Base-by-base conservation (phyloP, 2,113 vertebrate genomes). In the Sitta europaea region DNA sequence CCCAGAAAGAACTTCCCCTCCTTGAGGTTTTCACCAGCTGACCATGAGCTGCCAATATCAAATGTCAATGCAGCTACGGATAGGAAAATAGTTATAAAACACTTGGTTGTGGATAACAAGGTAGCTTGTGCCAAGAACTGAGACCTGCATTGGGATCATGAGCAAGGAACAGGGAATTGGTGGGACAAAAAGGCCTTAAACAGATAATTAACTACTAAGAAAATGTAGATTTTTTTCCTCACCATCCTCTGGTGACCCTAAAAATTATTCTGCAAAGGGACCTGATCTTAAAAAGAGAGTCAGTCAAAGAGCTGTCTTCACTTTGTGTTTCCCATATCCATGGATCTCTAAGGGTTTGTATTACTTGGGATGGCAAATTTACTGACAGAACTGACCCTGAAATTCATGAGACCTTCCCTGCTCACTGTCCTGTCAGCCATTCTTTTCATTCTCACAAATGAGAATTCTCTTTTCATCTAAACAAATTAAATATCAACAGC, bases 191-290 rank as follows among this genome's bases (percentile, higher is more conserved):
- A n/a, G 15, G 25, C 10, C 45, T 86, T 33, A 24, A 94, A 80
- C 18, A 45, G 18, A 47, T 10, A 55, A 61, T 61, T 35, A 67
- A 55, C 57, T 53, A 65, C 31, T 9, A 12, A 62, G 16, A 62
- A 76, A 85, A 62, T 5, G 3, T 6, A 0, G 3, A 2, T 22
- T 61, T 94, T 59, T 11, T 8, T 0, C 5, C 12, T 9, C 24
- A 53, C 6, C 15, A 61, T 29, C 17, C 20, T 42, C n/a, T 29
- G 8, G 13, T 79, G 9, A 79, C 9, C 21, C n/a, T 65, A 35
- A 72, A 81, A 61, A 48, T 24, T 1, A 35, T 59, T 71, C 48
- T 43, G 29, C 7, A 8, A 47, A 85, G 3, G 21, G 8, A 51
- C 3, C 5, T 48, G 28, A 23, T 7, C 1, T 28, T 23, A 72